Evolutionary conservation across 2,888 invertebrate genomes (phyloP).

Genomic region (Eueremaeus valkanovi): DNA sequence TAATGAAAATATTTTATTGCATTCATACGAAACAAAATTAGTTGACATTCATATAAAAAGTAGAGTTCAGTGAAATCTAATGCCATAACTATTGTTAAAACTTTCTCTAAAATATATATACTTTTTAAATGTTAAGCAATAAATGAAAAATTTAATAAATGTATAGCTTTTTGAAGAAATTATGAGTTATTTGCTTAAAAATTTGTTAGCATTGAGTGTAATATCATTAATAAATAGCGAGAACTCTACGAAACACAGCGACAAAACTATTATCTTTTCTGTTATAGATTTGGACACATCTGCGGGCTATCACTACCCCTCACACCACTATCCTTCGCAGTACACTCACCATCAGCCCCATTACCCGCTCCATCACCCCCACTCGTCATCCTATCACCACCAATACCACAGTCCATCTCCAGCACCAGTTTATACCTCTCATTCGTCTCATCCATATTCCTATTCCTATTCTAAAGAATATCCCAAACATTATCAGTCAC

Average conservation of each 20-base stretch:
- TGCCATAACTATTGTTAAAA: background rate
- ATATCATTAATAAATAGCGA: background rate
- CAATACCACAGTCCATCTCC: background rate
- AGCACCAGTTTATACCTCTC: background rate
- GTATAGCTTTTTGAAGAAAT: background rate
- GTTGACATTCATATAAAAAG: constrained; percentile 13
- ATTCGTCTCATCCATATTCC: background rate
- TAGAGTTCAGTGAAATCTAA: background rate
- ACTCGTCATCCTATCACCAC: background rate
- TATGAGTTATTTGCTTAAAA: background rate
- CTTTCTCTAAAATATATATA: background rate
- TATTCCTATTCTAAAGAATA: background rate
- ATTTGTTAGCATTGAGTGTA: constrained; percentile 1
- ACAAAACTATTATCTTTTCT: constrained; percentile 5
- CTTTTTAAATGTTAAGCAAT: too few species aligned
- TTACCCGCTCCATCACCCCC: background rate
- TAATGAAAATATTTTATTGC: too few species aligned
- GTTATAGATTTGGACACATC: background rate
- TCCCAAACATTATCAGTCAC: background rate
- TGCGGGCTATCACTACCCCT: constrained; percentile 21
- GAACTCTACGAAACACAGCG: background rate
- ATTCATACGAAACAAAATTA: too few species aligned
- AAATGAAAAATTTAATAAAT: background rate
- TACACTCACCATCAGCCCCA: background rate
- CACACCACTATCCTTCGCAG: too few species aligned